These are phyloP conservation scores for Drosophila nigricruria DNA, from an alignment of 2,888 invertebrate species.

Conservation along the genomic window DNA sequence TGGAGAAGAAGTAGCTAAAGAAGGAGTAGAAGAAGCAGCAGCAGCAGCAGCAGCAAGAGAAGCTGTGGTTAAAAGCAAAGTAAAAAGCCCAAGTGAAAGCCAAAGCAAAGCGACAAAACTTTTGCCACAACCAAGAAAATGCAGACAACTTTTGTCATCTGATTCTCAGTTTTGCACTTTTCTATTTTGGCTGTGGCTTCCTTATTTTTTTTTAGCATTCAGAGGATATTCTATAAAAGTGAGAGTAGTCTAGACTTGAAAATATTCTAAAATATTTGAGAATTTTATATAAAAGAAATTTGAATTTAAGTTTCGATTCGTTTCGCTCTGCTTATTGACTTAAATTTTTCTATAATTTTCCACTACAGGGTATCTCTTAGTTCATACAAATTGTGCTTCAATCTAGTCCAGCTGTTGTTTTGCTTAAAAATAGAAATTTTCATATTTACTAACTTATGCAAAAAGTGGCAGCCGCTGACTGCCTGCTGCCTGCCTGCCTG, in stretches of 20 bases:
- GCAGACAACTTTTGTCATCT: constrained; percentile 76
- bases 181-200: constrained; percentile 13
- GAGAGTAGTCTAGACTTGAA: background rate
- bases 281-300: background rate
- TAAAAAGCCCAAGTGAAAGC: constrained; percentile 40
- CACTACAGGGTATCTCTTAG: constrained; percentile 22
- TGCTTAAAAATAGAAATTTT: constrained; percentile 52
- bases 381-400: background rate
- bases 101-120: constrained; percentile 65
- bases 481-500: constrained; percentile 35
- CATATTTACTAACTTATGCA: constrained; percentile 79
- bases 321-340: too few species aligned
- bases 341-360: too few species aligned
- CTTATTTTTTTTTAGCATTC: background rate
- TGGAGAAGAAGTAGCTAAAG: too few species aligned
- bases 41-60: background rate
- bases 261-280: too few species aligned
- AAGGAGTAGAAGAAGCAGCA: background rate
- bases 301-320: background rate
- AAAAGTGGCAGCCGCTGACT: constrained; percentile 71
- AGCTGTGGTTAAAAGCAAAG: background rate
- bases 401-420: constrained; percentile 40
- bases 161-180: constrained; percentile 59
- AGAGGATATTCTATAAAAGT: constrained; percentile 18
- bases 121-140: constrained; percentile 64